A percentile compares a stretch with the other conserved stretches of the same genome.
phyloP scores from a whole-genome alignment of 2,888 invertebrate genomes.

The Agrenia bidenticulata region DNA sequence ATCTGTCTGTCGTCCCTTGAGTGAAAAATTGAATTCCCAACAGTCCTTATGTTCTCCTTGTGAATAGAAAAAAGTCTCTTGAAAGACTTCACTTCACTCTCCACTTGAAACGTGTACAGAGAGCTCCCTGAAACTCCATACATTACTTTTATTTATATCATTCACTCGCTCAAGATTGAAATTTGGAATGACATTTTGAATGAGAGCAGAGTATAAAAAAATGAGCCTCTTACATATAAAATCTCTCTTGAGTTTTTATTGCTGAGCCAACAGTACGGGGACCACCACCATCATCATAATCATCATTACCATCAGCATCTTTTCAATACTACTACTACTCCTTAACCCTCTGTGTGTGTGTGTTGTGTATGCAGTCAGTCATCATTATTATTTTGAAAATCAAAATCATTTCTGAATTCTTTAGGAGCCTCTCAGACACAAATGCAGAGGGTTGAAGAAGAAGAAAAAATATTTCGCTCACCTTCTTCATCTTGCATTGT shows the following conservation, averaged over 20 bases:
- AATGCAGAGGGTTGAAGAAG: conserved; percentile 1
- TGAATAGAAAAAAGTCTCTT: conserved; percentile 3
- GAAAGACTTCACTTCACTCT: conserved; percentile 9
- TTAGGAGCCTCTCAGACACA: conserved; percentile 2
- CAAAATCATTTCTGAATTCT: conserved; percentile 10
- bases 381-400: not conserved
- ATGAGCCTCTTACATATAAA: conserved; percentile 6
- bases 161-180: conserved; percentile 12
- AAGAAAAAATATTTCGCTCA: conserved; percentile 12
- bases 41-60: conserved; percentile 1
- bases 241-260: conserved; percentile 17
- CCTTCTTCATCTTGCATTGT: conserved; percentile 1
- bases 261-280: not conserved
- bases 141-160: conserved; percentile 5
- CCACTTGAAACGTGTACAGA: conserved; percentile 10
- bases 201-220: conserved; percentile 16
- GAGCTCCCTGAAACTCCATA: conserved; percentile 3
- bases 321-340: not conserved
- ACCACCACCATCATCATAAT: conserved; percentile 11
- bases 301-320: conserved; percentile 6
- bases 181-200: conserved; percentile 21
- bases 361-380: conserved; percentile 4
- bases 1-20: conserved; percentile 15
- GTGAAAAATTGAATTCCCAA: conserved; percentile 15
- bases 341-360: not conserved